Evolutionary conservation across 1,140 invertebrate species (phyloP).

Genomic region (Megalonaias nervosa): DNA sequence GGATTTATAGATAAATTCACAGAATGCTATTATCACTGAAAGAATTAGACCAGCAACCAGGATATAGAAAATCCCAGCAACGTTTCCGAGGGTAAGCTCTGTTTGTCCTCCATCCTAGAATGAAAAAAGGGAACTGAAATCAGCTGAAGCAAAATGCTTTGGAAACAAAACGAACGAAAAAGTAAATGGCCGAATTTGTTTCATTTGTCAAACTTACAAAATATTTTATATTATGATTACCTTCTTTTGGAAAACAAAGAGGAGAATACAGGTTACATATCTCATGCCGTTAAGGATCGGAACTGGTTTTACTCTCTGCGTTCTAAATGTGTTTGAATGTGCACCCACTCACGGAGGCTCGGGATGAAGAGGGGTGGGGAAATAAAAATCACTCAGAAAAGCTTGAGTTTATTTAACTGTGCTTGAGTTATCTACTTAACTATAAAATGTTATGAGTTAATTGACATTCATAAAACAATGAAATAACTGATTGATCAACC

Average conservation of each 20-base stretch:
- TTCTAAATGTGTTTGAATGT: too few relatives aligned
- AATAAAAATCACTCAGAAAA: too few relatives aligned
- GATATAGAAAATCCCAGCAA: conserved; percentile 99
- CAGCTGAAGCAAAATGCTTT: background rate
- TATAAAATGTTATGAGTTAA: too few relatives aligned
- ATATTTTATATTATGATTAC: background rate
- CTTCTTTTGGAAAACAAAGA: background rate
- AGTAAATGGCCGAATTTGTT: background rate
- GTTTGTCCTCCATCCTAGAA: conserved; percentile 85
- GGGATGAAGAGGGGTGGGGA: too few relatives aligned
- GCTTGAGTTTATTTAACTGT: too few relatives aligned
- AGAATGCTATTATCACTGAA: conserved; percentile 90
- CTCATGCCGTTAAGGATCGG: background rate
- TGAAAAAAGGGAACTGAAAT: conserved; percentile 42
- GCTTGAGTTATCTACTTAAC: too few relatives aligned
- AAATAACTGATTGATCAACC: too few relatives aligned
- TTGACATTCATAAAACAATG: too few relatives aligned
- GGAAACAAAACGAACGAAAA: too few relatives aligned
- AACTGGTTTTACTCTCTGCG: too few relatives aligned
- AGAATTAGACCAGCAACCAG: conserved; percentile 91
- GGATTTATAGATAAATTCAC: conserved; percentile 82
- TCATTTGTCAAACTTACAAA: background rate
- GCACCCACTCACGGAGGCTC: too few relatives aligned
- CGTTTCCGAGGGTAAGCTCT: conserved; percentile 95
- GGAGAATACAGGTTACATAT: background rate